Evolutionary conservation across 2,113 vertebrate species (phyloP).

Genomic region (Aegotheles bennettii): DNA sequence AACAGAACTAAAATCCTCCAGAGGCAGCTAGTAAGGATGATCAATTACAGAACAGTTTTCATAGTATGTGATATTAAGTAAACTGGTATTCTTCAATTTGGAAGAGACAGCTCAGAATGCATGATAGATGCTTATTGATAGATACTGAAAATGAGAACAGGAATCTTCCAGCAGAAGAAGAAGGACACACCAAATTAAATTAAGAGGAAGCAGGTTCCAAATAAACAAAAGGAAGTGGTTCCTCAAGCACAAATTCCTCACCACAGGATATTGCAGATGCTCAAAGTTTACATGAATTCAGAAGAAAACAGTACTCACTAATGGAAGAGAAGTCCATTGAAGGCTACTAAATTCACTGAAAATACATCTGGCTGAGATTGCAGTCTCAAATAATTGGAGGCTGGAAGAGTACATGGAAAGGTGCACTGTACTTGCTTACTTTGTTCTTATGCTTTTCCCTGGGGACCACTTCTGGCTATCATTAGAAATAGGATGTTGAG

Average conservation of each 20-base stretch:
- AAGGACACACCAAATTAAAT: background rate
- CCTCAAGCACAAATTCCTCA: background rate
- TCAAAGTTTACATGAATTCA: slow-evolving; percentile 3
- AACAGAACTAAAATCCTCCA: background rate
- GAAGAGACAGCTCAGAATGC: background rate
- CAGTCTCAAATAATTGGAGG: background rate
- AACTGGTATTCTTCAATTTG: background rate
- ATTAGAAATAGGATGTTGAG: slow-evolving; percentile 34
- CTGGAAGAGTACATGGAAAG: background rate
- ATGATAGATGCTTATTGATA: background rate
- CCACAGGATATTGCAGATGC: slow-evolving; percentile 2
- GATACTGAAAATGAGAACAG: background rate
- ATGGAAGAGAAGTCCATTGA: background rate
- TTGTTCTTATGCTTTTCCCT: background rate
- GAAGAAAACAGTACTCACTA: background rate
- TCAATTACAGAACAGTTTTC: background rate
- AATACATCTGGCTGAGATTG: background rate
- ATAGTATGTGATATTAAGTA: background rate
- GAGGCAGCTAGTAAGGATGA: background rate
- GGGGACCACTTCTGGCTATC: background rate
- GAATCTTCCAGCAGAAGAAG: background rate
- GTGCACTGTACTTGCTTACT: background rate
- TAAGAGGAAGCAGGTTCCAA: background rate
- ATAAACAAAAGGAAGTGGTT: slow-evolving; percentile 5
- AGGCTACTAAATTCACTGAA: background rate